Evolutionary conservation across 2,888 invertebrate genomes (phyloP).

Genomic region (Lepeophtheirus nordmannii): DNA sequence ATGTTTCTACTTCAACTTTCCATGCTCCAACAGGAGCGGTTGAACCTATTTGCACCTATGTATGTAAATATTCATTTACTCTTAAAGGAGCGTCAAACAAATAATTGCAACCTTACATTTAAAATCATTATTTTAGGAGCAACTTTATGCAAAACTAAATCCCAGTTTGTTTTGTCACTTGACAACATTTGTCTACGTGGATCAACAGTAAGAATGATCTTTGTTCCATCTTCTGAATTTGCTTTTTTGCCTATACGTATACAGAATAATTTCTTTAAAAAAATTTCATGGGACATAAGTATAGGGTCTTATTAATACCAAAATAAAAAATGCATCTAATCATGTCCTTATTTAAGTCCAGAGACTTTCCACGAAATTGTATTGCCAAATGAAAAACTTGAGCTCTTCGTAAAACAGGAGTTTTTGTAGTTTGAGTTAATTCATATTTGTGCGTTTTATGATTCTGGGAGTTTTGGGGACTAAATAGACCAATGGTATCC

Average conservation of each 20-base stretch:
- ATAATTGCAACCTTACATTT: too few relatives aligned
- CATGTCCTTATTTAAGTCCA: slow-evolving; percentile 46
- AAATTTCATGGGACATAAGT: too few relatives aligned
- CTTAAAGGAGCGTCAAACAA: too few relatives aligned
- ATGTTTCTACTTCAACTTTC: slow-evolving; percentile 48
- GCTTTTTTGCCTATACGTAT: too few relatives aligned
- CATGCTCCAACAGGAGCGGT: slow-evolving; percentile 52
- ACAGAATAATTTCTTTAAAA: too few relatives aligned
- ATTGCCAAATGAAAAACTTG: slow-evolving; percentile 53
- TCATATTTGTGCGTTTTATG: slow-evolving; percentile 10
- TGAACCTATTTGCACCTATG: slow-evolving; percentile 47
- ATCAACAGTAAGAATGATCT: too few relatives aligned
- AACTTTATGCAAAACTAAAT: too few relatives aligned
- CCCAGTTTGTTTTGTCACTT: too few relatives aligned
- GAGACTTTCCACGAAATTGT: slow-evolving; percentile 46
- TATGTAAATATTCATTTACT: slow-evolving; percentile 29
- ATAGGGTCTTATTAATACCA: slow-evolving; percentile 38
- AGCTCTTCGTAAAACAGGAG: slow-evolving; percentile 52
- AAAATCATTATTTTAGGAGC: too few relatives aligned
- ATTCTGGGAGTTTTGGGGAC: not conserved
- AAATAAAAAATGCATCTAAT: slow-evolving; percentile 51
- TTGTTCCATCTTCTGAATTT: too few relatives aligned
- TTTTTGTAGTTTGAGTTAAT: not conserved
- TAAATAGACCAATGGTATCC: not conserved
- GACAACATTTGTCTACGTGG: too few relatives aligned